Conservation (phyloP, 2,113 vertebrate species). For the Nothocercus julius region DNA sequence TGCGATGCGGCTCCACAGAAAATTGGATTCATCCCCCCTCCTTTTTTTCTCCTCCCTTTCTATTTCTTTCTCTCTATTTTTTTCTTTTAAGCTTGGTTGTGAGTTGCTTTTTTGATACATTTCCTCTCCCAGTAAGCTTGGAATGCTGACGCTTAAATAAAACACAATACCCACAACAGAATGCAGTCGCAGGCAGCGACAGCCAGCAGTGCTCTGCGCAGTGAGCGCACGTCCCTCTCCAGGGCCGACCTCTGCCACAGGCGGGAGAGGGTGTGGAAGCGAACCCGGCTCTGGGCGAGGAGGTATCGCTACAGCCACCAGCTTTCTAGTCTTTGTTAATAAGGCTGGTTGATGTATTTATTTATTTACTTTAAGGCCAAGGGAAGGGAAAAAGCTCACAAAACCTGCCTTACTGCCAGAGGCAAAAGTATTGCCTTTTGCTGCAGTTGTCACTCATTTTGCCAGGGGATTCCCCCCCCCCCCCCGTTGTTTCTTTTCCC, state of each 20-base stretch:
- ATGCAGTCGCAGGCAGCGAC: constrained; percentile 51
- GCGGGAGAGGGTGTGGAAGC: constrained; percentile 74
- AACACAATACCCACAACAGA: neutral
- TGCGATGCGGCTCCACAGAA: constrained; percentile 68
- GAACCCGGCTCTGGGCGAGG: constrained; percentile 65
- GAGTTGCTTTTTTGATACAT: constrained; percentile 42
- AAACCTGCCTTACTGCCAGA: constrained; percentile 58
- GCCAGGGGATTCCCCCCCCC: neutral
- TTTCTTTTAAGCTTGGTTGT: constrained; percentile 67
- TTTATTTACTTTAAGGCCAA: constrained; percentile 52
- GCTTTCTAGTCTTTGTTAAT: constrained; percentile 74
- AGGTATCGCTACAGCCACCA: constrained; percentile 55
- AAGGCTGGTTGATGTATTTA: constrained; percentile 42
- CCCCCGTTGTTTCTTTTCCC: neutral
- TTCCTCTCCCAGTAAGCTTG: constrained; percentile 34
- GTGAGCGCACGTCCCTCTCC: constrained; percentile 20
- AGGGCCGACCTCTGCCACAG: constrained; percentile 78
- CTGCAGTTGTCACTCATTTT: constrained; percentile 70
- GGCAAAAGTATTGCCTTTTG: constrained; percentile 49
- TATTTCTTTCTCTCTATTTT: constrained; percentile 53
- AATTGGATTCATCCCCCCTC: constrained; percentile 61
- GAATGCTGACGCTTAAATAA: constrained; percentile 21
- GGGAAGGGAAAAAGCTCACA: constrained; percentile 25
- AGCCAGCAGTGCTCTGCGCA: constrained; percentile 1
- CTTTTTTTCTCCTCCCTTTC: constrained; percentile 44